Evolutionary conservation across 1,140 invertebrate genomes (phyloP).

Genomic region (Mercenaria mercenaria): DNA sequence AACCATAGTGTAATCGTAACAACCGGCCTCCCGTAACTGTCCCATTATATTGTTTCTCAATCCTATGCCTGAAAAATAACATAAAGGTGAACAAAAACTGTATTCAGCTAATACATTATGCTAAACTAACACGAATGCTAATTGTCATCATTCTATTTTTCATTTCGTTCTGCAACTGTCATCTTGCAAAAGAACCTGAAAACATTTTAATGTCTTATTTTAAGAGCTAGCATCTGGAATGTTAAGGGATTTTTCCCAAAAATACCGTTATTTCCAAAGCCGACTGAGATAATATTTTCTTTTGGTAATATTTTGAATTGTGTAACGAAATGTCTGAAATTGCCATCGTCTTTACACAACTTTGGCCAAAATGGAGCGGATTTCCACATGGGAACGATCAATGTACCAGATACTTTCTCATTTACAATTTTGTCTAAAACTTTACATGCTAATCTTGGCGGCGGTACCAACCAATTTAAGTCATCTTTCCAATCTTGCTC

Average conservation of each 20-base stretch:
- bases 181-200: too few relatives aligned
- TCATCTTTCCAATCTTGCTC: neutral
- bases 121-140: too few relatives aligned
- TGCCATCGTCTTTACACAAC: neutral
- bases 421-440: neutral
- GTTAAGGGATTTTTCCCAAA: slow-evolving; percentile 18
- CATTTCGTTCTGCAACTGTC: neutral
- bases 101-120: too few relatives aligned
- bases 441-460: neutral
- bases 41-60: neutral
- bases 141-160: neutral
- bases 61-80: slow-evolving; percentile 17
- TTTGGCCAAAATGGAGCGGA: slow-evolving; percentile 3
- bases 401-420: neutral
- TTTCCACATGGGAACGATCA: slow-evolving; percentile 12
- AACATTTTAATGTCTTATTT: too few relatives aligned
- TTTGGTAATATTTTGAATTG: neutral
- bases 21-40: neutral
- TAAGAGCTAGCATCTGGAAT: too few relatives aligned
- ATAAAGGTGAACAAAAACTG: too few relatives aligned
- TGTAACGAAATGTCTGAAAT: neutral
- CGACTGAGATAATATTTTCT: neutral
- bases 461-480: slow-evolving; percentile 38
- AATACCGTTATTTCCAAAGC: slow-evolving; percentile 2
- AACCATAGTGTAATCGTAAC: too few relatives aligned